phyloP scores from a whole-genome alignment of 2,888 invertebrate genomes.

The Hylaea fasciaria region DNA sequence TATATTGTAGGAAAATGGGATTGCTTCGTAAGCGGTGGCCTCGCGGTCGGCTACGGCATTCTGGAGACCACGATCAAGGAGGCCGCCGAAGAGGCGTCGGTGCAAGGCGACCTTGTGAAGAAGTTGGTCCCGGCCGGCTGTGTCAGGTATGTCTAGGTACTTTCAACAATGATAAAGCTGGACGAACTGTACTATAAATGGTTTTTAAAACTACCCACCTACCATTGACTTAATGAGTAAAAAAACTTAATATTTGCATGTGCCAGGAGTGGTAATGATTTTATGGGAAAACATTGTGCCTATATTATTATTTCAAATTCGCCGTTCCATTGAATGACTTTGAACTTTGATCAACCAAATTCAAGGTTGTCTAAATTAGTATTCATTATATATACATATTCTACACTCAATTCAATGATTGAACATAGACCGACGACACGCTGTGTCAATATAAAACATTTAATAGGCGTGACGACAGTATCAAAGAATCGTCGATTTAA shows the following conservation, averaged over 20 bases:
- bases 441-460: background rate
- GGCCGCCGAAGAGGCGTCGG: constrained; percentile 97
- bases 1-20: constrained; percentile 90
- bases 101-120: constrained; percentile 91
- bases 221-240: too few relatives aligned
- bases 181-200: too few relatives aligned
- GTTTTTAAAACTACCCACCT: too few relatives aligned
- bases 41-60: constrained; percentile 95
- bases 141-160: constrained; percentile 87
- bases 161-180: too few relatives aligned
- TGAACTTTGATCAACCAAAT: constrained; percentile 29
- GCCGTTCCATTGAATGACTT: background rate
- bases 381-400: constrained; percentile 19
- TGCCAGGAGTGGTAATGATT: too few relatives aligned
- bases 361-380: constrained; percentile 19
- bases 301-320: too few relatives aligned
- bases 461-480: too few relatives aligned
- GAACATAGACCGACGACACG: constrained; percentile 17
- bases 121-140: constrained; percentile 91
- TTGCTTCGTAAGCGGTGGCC: constrained; percentile 97
- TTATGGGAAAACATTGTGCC: too few relatives aligned
- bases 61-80: constrained; percentile 96
- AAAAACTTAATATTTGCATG: too few relatives aligned
- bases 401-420: constrained; percentile 3
- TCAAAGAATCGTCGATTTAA: too few relatives aligned